Conservation (phyloP, 2,797 vertebrate genomes). For the Pagetopsis macropterus region DNA sequence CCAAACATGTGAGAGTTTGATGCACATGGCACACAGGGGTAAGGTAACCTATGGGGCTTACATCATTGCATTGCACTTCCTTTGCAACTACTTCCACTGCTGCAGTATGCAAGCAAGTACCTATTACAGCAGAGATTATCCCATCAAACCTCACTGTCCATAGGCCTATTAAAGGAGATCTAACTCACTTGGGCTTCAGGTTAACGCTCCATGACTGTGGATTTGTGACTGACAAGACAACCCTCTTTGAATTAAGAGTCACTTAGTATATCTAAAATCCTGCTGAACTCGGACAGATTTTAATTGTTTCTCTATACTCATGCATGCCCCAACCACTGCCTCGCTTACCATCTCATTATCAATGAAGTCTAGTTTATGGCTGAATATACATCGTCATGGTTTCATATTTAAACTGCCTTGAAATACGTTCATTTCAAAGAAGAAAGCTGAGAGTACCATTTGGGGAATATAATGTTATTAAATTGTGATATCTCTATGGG, state of each 20-base stretch:
- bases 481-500: conserved; percentile 22
- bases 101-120: conserved; percentile 13
- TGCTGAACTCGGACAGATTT: background rate
- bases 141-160: conserved; percentile 5
- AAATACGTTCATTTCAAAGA: conserved; percentile 20
- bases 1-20: conserved; percentile 32
- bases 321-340: background rate
- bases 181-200: background rate
- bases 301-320: conserved; percentile 13
- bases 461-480: conserved; percentile 31
- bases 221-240: conserved; percentile 4
- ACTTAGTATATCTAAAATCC: background rate
- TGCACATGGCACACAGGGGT: conserved; percentile 4
- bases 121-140: conserved; percentile 13
- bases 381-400: background rate
- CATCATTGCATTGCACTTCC: conserved; percentile 22
- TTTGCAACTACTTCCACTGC: conserved; percentile 20
- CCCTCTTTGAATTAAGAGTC: background rate
- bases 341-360: conserved; percentile 21
- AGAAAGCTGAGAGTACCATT: conserved; percentile 19
- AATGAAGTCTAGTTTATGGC: conserved; percentile 27
- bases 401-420: conserved; percentile 33
- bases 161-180: conserved; percentile 6
- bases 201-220: background rate
- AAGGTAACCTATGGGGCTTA: conserved; percentile 13